Evolutionary conservation across 2,797 vertebrate genomes (phyloP), one percentile per base, ranked within the genome.

Genomic region (Tokudaia muenninki): DNA sequence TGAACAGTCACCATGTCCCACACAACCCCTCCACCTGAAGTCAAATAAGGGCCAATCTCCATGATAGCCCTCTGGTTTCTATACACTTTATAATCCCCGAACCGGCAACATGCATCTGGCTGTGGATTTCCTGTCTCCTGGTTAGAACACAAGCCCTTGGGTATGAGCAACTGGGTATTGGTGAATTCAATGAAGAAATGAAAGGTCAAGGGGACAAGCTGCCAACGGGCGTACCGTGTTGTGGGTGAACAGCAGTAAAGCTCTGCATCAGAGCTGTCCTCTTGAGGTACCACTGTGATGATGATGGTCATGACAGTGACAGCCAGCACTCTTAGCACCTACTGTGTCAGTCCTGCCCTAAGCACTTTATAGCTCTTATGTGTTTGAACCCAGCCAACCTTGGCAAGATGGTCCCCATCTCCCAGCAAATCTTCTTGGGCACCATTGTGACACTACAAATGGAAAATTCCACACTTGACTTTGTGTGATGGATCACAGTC

Each of bases 281-380:
- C 50, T 52, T 7, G 63, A 0, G 0, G 74, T 34, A 52, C 6
- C 1, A 0, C 57, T 3, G 21, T 10, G 4, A n/a, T 6, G n/a
- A 37, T 16, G 84, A 67, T 0, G 22, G n/a, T 10, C 4, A 31
- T 3, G 22, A 26, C 6, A 29, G 37, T 1, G 63, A 12, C 3
- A 63, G 67, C 4, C 4, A 65, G 63, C 13, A 2, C 31, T 26
- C 0, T 3, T 26, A 74, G 81, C 50, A 55, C 26, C 61, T 55
- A 0, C 29, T 9, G 9, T 44, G 29, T 26, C 29, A 22, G 59
- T 8, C 2, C 50, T 21, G 37, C 16, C 50, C 52, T 37, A 12
- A n/a, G 57, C 14, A 13, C 41, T 57, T 92, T 1, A 21, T 0
- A 61, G 74, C 47, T 61, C 3, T 4, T 2, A 55, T 21, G 44